Conservation (phyloP, 2,113 vertebrate genomes). For the Sprattus sprattus region DNA sequence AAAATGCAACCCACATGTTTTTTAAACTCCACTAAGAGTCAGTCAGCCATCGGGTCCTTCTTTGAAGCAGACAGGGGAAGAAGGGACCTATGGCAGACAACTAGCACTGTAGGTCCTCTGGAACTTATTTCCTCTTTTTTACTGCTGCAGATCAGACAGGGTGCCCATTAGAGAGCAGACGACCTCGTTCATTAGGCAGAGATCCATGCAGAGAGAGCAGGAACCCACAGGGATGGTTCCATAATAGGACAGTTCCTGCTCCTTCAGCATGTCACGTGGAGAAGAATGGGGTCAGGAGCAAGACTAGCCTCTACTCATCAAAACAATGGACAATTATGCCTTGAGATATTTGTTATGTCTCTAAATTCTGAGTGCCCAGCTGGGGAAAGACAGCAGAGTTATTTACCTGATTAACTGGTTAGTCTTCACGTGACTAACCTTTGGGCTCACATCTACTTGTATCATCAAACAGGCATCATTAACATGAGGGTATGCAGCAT, state of each 20-base stretch:
- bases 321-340: neutral
- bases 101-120: neutral
- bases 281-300: neutral
- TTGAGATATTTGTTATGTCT: neutral
- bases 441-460: neutral
- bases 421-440: neutral
- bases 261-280: constrained; percentile 18
- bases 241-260: constrained; percentile 42
- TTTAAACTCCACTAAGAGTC: neutral
- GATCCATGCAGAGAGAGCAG: constrained; percentile 10
- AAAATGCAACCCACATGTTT: neutral
- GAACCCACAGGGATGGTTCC: constrained; percentile 33
- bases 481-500: neutral
- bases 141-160: constrained; percentile 39
- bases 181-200: constrained; percentile 44
- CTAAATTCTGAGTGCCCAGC: neutral
- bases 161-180: constrained; percentile 22
- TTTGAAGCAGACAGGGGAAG: neutral
- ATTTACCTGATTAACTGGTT: neutral
- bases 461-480: neutral
- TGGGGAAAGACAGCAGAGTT: neutral
- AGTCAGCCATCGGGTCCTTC: neutral
- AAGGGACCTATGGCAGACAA: neutral
- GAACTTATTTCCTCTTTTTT: constrained; percentile 3
- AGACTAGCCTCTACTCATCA: neutral